Base-by-base conservation (phyloP, 1,140 invertebrate genomes). In the Aphaenogaster ashmeadi region DNA sequence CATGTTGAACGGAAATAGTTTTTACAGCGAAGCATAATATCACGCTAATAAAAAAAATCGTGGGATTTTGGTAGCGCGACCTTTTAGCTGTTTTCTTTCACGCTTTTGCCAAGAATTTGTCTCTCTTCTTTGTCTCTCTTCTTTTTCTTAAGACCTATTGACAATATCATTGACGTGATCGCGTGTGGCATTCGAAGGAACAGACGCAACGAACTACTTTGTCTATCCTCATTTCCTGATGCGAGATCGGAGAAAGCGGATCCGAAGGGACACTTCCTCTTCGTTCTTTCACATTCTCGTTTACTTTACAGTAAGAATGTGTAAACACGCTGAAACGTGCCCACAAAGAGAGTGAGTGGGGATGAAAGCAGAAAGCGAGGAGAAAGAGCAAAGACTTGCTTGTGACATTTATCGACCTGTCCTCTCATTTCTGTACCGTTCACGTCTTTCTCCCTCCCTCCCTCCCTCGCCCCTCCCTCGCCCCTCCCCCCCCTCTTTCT, bases 361-460 rank as follows among this genome's bases (percentile, higher is more conserved):
- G 60, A 52, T 33, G 9, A 5, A 58, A 7, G 41, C 9, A 47
- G 80, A 74, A 64, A 64, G 44, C 9, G 41, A n/a, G 9, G 36
- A 78, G 50, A 64, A 33, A 86, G 83, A 86, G 36, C 47, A 47
- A 79, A 86, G 38, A n/a, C 47, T 62, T 47, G 15, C 56, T 83
- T 60, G 38, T 71, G 18, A 83, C 38, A 58, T 84, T 38, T 33
- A 71, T 69, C 33, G 67, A 74, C 7, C 27, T 13, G 7, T 33
- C 44, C 11, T 58, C 13, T 60, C 18, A 18, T 58, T 58, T 74
- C 69, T 74, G 13, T 52, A 50, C 8, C 38, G 8, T 84, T n/a
- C 27, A 44, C 15, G 21, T 81, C 27, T 38, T 13, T 83, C 4
- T 50, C 41, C 33, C 41, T 27, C 41, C 6, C 33, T 64, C 27